These are phyloP conservation scores for Lordiphosa collinella DNA, from an alignment of 1,140 invertebrate species.

Conservation along the genomic window DNA sequence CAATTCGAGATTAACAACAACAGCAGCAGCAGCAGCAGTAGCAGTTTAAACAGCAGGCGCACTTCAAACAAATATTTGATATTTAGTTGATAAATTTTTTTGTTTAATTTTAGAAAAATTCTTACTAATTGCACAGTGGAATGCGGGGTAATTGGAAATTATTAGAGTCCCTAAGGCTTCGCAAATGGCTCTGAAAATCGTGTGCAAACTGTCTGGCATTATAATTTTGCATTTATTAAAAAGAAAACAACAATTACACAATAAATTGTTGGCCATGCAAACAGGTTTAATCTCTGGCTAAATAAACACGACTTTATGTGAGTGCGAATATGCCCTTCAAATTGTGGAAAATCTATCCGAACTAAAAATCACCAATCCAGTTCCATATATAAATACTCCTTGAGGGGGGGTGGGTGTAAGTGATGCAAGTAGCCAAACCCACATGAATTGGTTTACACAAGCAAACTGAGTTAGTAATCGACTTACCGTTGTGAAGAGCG, in stretches of 20 bases:
- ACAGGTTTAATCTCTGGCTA: constrained; percentile 22
- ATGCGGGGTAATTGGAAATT: too few species aligned
- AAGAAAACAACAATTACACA: constrained; percentile 28
- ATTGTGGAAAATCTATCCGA: constrained; percentile 12
- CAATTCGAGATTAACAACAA: neutral
- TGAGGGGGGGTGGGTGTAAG: too few species aligned
- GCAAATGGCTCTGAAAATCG: constrained; percentile 11
- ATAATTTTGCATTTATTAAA: constrained; percentile 26
- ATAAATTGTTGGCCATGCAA: constrained; percentile 20
- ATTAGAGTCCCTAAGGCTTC: too few species aligned
- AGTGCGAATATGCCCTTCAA: constrained; percentile 25
- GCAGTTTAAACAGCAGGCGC: neutral
- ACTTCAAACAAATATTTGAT: constrained; percentile 4
- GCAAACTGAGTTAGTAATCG: neutral
- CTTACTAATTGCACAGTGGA: constrained; percentile 11
- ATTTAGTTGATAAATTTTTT: neutral
- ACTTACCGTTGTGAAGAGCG: constrained; percentile 56
- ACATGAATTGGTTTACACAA: constrained; percentile 3
- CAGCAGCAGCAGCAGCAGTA: neutral
- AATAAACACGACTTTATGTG: neutral
- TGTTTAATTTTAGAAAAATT: neutral
- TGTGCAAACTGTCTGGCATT: constrained; percentile 25
- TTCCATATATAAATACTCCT: too few species aligned
- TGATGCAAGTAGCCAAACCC: neutral
- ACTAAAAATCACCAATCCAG: neutral